phyloP scores from a whole-genome alignment of 1,140 invertebrate species.

The Drosophila mayri region DNA sequence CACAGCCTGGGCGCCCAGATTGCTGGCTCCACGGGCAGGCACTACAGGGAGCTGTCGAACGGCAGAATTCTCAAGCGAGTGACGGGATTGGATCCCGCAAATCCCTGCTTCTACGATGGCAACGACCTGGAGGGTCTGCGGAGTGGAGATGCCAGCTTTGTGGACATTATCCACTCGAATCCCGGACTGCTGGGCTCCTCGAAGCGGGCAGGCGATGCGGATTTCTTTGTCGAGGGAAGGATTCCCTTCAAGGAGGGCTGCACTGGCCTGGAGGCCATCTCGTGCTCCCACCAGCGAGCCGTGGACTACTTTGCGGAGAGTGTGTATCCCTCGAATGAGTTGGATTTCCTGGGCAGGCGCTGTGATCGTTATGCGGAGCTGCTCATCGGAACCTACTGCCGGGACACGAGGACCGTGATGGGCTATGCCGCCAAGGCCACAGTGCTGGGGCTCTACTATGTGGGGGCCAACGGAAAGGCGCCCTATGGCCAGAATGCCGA shows the following conservation, averaged over 20 bases:
- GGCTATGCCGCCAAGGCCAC: constrained; percentile 40
- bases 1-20: constrained; percentile 86
- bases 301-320: constrained; percentile 87
- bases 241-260: constrained; percentile 43
- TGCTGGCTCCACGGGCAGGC: constrained; percentile 85
- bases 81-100: constrained; percentile 90
- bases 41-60: constrained; percentile 57
- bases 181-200: constrained; percentile 87
- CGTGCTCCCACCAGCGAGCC: constrained; percentile 88
- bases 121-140: constrained; percentile 85
- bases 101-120: constrained; percentile 87
- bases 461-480: constrained; percentile 38
- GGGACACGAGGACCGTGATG: constrained; percentile 36
- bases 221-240: constrained; percentile 88
- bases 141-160: constrained; percentile 86
- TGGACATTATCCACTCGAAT: constrained; percentile 91
- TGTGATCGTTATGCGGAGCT: constrained; percentile 26
- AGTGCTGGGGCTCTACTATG: constrained; percentile 50
- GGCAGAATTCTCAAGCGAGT: constrained; percentile 84
- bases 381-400: constrained; percentile 4
- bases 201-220: constrained; percentile 86
- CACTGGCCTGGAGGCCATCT: constrained; percentile 83
- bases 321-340: constrained; percentile 77
- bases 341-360: constrained; percentile 27
- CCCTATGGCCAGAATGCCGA: constrained; percentile 58